Evolutionary conservation across 1,140 invertebrate genomes (phyloP).

Genomic region (Glomeris maerens): DNA sequence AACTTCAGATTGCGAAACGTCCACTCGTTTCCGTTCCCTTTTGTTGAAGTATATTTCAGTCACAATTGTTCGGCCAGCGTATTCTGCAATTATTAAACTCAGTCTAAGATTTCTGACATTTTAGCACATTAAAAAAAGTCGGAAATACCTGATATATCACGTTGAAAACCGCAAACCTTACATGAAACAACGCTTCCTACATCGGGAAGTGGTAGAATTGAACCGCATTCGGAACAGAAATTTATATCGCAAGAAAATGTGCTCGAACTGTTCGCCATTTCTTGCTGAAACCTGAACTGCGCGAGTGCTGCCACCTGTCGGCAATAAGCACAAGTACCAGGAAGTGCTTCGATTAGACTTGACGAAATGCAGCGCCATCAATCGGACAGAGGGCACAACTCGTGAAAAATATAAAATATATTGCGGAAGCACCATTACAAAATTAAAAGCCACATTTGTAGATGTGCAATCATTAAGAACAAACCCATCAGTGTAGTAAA

Average conservation of each 20-base stretch:
- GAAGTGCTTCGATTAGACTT: too few species aligned
- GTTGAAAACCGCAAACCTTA: background rate
- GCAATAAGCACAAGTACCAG: too few species aligned
- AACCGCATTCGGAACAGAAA: background rate
- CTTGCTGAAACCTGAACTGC: too few species aligned
- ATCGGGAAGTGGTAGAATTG: background rate
- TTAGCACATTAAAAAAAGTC: background rate
- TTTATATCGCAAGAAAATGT: background rate
- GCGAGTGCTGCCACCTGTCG: too few species aligned
- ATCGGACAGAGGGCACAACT: too few species aligned
- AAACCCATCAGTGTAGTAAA: too few species aligned
- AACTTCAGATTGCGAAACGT: background rate
- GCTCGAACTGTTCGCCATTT: too few species aligned
- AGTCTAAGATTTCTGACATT: background rate
- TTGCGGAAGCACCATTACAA: too few species aligned
- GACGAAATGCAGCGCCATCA: too few species aligned
- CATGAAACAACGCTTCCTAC: background rate
- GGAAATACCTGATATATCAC: background rate
- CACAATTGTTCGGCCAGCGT: background rate
- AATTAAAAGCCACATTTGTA: too few species aligned
- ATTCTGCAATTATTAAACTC: background rate
- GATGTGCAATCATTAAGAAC: too few species aligned
- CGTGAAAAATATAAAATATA: too few species aligned
- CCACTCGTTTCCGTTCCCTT: background rate
- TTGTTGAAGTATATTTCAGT: background rate